phyloP scores from a whole-genome alignment of 1,140 invertebrate species.

The Nebria ingens region DNA sequence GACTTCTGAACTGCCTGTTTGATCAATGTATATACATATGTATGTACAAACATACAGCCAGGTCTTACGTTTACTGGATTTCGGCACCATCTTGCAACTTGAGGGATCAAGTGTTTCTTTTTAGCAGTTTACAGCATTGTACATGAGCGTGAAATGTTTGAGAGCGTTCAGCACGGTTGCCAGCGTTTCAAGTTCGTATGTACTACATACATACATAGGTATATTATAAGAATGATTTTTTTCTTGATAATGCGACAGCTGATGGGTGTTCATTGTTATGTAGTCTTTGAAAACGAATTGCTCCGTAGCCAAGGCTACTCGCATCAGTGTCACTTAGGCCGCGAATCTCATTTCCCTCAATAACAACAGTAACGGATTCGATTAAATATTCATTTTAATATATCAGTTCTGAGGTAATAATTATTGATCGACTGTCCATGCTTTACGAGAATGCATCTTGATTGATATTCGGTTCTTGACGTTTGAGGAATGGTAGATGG shows the following conservation, averaged over 20 bases:
- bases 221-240: constrained; percentile 26
- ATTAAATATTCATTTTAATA: too few species aligned
- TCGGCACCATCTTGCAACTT: constrained; percentile 4
- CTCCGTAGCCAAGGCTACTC: constrained; percentile 19
- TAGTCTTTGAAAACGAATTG: constrained; percentile 20
- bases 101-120: neutral
- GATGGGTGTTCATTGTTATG: constrained; percentile 19
- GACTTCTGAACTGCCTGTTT: too few species aligned
- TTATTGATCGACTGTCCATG: too few species aligned
- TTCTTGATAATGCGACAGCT: constrained; percentile 24
- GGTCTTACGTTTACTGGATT: constrained; percentile 3
- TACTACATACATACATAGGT: too few species aligned
- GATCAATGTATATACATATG: too few species aligned
- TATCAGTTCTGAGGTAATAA: too few species aligned
- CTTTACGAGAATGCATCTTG: too few species aligned
- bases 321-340: constrained; percentile 31
- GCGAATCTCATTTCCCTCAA: too few species aligned
- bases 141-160: neutral
- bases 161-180: constrained; percentile 16
- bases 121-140: neutral
- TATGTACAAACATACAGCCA: too few species aligned
- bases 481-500: too few species aligned
- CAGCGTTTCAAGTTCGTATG: constrained; percentile 24
- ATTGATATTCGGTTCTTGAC: too few species aligned
- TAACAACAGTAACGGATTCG: too few species aligned